Evolutionary conservation across 2,888 invertebrate genomes (phyloP).

Genomic region (Parnassius apollo): DNA sequence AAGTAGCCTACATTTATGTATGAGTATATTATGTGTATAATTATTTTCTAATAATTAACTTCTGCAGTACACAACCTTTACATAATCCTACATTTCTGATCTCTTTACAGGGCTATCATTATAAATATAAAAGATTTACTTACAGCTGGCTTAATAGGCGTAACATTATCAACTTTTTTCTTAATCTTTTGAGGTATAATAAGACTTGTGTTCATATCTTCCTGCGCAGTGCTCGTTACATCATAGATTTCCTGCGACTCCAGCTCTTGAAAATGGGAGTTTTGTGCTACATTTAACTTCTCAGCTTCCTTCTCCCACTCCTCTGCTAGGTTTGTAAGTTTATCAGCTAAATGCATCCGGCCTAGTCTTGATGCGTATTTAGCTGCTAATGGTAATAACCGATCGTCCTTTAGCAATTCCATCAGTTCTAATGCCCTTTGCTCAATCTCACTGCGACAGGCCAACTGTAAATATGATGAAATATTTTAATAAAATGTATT

Average conservation of each 20-base stretch:
- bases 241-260: constrained; percentile 68
- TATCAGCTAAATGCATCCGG: constrained; percentile 89
- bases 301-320: constrained; percentile 51
- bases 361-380: constrained; percentile 92
- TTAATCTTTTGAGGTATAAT: constrained; percentile 68
- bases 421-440: constrained; percentile 93
- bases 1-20: too few species aligned
- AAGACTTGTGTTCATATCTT: constrained; percentile 66
- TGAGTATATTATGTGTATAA: too few species aligned
- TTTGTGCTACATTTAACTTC: constrained; percentile 53
- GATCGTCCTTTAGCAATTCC: constrained; percentile 88
- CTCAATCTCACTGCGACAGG: constrained; percentile 91
- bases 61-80: too few species aligned
- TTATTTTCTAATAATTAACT: too few species aligned
- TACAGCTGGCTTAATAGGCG: constrained; percentile 69
- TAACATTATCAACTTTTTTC: constrained; percentile 55
- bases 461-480: constrained; percentile 79
- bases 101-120: too few species aligned
- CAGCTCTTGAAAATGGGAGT: constrained; percentile 59
- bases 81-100: too few species aligned
- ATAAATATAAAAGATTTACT: constrained; percentile 33
- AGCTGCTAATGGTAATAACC: constrained; percentile 90
- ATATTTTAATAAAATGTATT: too few species aligned
- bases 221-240: constrained; percentile 56
- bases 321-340: constrained; percentile 83